phyloP scores from a whole-genome alignment of 2,888 invertebrate species.

The Ornithoptera alexandrae region DNA sequence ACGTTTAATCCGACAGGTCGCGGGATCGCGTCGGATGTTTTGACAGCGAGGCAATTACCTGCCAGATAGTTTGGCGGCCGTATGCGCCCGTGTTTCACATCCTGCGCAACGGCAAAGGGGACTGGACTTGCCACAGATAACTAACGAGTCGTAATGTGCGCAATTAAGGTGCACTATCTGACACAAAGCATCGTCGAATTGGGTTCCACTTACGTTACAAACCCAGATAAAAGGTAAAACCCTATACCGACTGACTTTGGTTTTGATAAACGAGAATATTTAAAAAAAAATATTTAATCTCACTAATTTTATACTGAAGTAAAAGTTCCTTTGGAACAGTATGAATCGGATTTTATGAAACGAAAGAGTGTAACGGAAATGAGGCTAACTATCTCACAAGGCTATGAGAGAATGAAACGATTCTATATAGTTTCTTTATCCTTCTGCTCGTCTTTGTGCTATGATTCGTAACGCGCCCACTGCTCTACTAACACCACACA shows the following conservation, averaged over 20 bases:
- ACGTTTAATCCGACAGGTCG: slow-evolving; percentile 62
- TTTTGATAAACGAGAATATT: too few species aligned
- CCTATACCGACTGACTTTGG: neutral
- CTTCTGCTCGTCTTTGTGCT: too few species aligned
- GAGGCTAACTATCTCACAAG: too few species aligned
- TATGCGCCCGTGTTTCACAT: slow-evolving; percentile 57
- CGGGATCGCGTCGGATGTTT: slow-evolving; percentile 65
- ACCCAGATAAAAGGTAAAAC: neutral
- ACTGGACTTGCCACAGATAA: slow-evolving; percentile 25
- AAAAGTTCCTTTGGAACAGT: too few species aligned
- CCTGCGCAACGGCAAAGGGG: slow-evolving; percentile 43
- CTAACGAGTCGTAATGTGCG: slow-evolving; percentile 26
- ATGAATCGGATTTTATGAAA: too few species aligned
- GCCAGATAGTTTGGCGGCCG: slow-evolving; percentile 59
- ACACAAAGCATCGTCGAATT: slow-evolving; percentile 20
- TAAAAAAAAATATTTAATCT: too few species aligned
- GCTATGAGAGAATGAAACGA: too few species aligned
- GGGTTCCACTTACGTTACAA: slow-evolving; percentile 17
- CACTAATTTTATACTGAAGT: too few species aligned
- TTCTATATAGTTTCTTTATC: too few species aligned
- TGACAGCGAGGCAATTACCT: slow-evolving; percentile 75
- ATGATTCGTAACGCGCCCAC: too few species aligned
- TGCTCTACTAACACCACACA: too few species aligned
- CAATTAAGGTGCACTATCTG: slow-evolving; percentile 25
- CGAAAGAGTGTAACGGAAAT: too few species aligned